These are phyloP conservation scores for Furcifer pardalis DNA, from an alignment of 2,797 vertebrate genomes.

Conservation along the genomic window DNA sequence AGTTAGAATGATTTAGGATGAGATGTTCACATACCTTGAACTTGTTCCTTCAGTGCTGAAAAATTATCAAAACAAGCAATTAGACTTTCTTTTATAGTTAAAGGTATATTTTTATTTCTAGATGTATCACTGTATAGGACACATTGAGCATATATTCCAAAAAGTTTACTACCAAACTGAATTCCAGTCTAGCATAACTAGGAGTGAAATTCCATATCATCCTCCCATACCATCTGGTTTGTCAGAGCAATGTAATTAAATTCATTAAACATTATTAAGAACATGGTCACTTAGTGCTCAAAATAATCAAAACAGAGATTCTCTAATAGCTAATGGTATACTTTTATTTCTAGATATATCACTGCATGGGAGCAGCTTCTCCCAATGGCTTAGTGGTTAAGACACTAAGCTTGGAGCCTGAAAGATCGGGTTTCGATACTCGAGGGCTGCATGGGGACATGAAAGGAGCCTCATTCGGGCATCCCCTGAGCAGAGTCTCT, in stretches of 20 bases:
- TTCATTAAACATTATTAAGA: neutral
- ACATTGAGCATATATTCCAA: too few relatives aligned
- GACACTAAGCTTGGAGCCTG: too few relatives aligned
- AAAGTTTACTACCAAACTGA: neutral
- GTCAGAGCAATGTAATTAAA: neutral
- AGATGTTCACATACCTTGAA: constrained; percentile 26
- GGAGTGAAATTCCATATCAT: neutral
- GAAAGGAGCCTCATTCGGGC: too few relatives aligned
- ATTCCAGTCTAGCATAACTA: neutral
- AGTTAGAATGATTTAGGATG: neutral
- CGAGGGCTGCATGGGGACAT: too few relatives aligned
- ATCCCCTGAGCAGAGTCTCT: too few relatives aligned
- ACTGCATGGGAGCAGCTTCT: too few relatives aligned
- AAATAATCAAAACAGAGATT: too few relatives aligned
- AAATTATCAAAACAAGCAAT: neutral
- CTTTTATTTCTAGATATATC: too few relatives aligned
- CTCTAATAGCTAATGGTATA: too few relatives aligned
- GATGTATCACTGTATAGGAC: neutral
- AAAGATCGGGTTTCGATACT: too few relatives aligned
- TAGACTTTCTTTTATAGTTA: neutral
- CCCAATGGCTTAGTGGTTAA: too few relatives aligned
- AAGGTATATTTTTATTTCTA: neutral
- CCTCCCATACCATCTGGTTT: neutral
- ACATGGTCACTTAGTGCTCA: too few relatives aligned
- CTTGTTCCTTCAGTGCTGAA: constrained; percentile 3